Evolutionary conservation across 2,113 vertebrate species (phyloP), one percentile per base, ranked within the genome.

Genomic region (Oncorhynchus kisutch): DNA sequence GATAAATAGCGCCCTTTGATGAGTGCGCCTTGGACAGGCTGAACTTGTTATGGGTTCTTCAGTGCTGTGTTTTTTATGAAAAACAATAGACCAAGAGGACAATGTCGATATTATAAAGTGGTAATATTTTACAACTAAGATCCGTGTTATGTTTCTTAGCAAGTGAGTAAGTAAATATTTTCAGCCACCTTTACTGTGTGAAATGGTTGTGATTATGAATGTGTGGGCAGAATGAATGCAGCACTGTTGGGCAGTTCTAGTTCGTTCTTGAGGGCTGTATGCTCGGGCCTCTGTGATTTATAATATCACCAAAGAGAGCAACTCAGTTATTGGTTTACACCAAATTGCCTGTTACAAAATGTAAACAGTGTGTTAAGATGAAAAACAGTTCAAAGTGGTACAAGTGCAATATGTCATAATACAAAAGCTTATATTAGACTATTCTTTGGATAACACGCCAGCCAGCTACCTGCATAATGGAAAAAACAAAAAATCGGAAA

Each of bases 1-100:
- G 96, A 97, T 94, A 93, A 95, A 98, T 98, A 94, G 95, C 92
- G 91, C 90, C 93, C 93, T 95, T 93, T 92, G 93, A 94, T 94
- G 93, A 93, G 94, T 93, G 94, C 91, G 94, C 92, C 82, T 85
- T 88, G 90, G 90, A 93, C 85, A 89, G 88, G 87, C 87, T 92
- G 90, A 94, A 93, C 90, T 94, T 91, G 91, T 91, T 91, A 93
- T 92, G 90, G 90, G 93, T 91, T 90, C 91, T 89, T 90, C 88
- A 81, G 75, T 73, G 86, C 82, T 95, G 92, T 91, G 92, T 92
- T 93, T 92, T 92, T 93, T 89, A 39, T 34, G 31, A n/a, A 34
- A 34, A 34, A 34, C 0, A 67, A 68, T n/a, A 31, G 27, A 39
- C 18, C 18, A 68, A 31, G 67, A 31, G 16, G 29, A 27, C 31